Evolutionary conservation across 2,113 vertebrate species (phyloP), one percentile per base, ranked within the genome.

Genomic region (Paramisgurnus dabryanus): DNA sequence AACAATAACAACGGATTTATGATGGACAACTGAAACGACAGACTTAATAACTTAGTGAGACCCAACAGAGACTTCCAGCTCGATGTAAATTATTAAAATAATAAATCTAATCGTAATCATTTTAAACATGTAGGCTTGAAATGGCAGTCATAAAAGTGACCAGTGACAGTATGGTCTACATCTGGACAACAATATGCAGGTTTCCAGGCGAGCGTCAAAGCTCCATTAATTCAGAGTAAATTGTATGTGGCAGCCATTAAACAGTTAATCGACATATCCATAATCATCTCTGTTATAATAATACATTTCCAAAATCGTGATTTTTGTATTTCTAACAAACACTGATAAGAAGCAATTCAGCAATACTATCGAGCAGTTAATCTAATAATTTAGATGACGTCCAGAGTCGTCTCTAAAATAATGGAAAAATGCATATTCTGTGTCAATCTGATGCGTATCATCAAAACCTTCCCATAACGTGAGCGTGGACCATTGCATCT

Each of bases 81-180:
- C 63, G 43, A 67, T 12, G 27, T 41, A 34, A 34, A 34, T 34
- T 34, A 34, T 34, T 67, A 34, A 80, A 67, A 43, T 43, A 43
- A 55, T 15, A 22, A 6, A 71, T 50, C 41, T 27, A 40, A 47
- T 27, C 47, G 40, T n/a, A n/a, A 57, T 73, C 2, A 72, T 80
- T 67, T 80, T 13, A 39, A 67, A 55, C 18, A 11, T 61, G 8
- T 68, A 34, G 58, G 18, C 45, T 81, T 73, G 41, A 75, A 63
- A 82, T 53, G 84, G 89, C 89, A 89, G 88, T 88, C 83, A 90
- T 88, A 87, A 90, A 82, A 83, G 85, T 92, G 91, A 92, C 92
- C 91, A 93, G 92, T 91, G 73, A 93, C 91, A 93, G 91, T 92
- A 93, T 92, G 91, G 91, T 85, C 89, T 86, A 78, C 85, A 82